phyloP scores from a whole-genome alignment of 2,797 vertebrate species.

The Podargus strigoides region DNA sequence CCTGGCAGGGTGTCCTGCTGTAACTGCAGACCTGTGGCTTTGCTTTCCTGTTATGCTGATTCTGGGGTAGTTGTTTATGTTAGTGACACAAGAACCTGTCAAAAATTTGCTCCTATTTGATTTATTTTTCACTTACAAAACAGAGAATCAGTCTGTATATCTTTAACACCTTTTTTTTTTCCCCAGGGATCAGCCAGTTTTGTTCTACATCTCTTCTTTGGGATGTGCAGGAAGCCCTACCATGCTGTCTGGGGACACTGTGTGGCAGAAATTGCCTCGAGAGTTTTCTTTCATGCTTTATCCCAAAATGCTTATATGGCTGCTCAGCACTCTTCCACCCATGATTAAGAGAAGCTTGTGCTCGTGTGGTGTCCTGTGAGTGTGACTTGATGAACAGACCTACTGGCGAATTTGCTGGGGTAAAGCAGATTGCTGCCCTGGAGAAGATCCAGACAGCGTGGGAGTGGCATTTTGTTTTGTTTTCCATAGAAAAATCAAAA shows the following conservation, averaged over 20 bases:
- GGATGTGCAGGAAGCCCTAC: neutral
- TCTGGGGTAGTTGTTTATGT: neutral
- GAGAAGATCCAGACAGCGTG: neutral
- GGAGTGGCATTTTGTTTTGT: neutral
- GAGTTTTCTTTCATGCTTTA: neutral
- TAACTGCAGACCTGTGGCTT: neutral
- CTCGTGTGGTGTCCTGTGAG: neutral
- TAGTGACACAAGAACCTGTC: neutral
- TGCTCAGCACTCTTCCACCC: neutral
- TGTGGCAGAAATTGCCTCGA: neutral
- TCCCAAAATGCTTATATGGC: neutral
- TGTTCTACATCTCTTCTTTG: neutral
- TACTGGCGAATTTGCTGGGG: neutral
- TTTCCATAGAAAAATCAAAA: neutral
- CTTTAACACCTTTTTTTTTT: neutral
- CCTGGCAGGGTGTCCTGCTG: rapidly evolving
- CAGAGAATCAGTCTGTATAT: neutral
- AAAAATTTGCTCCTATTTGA: neutral
- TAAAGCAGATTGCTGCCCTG: neutral
- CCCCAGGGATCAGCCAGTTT: neutral
- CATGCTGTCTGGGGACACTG: neutral
- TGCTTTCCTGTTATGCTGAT: neutral
- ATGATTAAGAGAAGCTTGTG: neutral
- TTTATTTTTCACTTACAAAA: neutral
- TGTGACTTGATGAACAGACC: neutral